Conservation (phyloP, 2,797 vertebrate genomes). For the Sparus aurata region DNA sequence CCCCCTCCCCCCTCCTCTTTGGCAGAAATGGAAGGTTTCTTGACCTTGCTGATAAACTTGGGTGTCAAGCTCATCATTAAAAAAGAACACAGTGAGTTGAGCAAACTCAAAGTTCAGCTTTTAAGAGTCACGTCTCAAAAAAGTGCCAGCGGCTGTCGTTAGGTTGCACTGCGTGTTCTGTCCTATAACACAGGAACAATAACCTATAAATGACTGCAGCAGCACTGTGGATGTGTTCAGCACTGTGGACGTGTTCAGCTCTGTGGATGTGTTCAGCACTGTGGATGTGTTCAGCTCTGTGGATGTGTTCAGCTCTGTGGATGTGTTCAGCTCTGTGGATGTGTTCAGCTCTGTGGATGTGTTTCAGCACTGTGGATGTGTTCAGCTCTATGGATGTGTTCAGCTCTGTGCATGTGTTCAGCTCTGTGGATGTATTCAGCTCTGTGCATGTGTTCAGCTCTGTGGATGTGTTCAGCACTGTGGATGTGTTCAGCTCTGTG, state of each 20-base stretch:
- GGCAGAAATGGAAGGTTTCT: constrained; percentile 44
- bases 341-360: too few species aligned
- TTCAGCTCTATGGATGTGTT: too few species aligned
- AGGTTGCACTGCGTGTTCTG: constrained; percentile 1
- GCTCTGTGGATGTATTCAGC: too few species aligned
- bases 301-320: too few species aligned
- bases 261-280: too few species aligned
- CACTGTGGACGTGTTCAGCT: neutral
- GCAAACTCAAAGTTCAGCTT: constrained; percentile 23
- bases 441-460: too few species aligned
- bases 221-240: neutral
- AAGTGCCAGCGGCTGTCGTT: constrained; percentile 15
- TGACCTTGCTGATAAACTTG: constrained; percentile 74
- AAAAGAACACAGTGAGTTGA: constrained; percentile 33
- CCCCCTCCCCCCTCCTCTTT: neutral
- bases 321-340: too few species aligned
- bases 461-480: too few species aligned
- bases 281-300: too few species aligned
- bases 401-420: too few species aligned
- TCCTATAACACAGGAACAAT: constrained; percentile 6
- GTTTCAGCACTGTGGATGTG: too few species aligned
- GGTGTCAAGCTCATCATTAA: constrained; percentile 63
- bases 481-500: too few species aligned
- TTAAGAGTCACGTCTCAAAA: constrained; percentile 27
- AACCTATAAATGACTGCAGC: neutral